A percentile compares a stretch with the other conserved stretches of the same genome.
Evolutionary conservation across 2,797 vertebrate species (phyloP).

Genomic region (Astyanax mexicanus): DNA sequence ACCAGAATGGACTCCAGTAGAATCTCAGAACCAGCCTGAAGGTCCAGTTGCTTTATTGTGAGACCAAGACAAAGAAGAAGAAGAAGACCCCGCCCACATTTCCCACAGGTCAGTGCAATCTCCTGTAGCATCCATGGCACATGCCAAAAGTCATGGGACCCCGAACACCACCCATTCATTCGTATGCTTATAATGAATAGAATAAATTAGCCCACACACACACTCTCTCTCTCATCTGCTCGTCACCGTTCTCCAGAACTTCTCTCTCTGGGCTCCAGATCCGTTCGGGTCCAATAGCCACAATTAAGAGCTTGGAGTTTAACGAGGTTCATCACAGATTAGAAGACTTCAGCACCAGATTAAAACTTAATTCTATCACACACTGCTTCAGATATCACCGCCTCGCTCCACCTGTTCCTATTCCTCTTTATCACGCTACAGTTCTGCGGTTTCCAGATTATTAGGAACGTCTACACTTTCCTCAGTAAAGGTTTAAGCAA

Average conservation of each 20-base stretch:
- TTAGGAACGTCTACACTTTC: not conserved
- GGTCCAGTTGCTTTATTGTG: no score
- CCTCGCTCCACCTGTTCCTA: not conserved
- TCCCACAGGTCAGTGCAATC: no score
- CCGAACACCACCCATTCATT: no score
- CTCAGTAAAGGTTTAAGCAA: no score
- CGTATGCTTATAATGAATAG: no score
- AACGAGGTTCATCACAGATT: no score
- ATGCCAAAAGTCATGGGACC: no score
- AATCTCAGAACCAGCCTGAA: no score
- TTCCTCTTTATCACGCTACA: not conserved
- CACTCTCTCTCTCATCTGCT: not conserved
- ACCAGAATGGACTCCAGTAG: no score
- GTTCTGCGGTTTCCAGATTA: not conserved
- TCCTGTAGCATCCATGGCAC: no score
- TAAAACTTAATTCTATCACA: conserved; percentile 5
- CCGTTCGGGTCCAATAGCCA: not conserved
- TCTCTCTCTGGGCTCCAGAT: conserved; percentile 3
- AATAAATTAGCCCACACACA: not conserved
- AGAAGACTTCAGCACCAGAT: conserved; percentile 1
- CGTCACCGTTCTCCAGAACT: not conserved
- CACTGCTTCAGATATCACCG: not conserved
- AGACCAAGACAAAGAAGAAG: no score
- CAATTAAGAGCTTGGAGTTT: conserved; percentile 6
- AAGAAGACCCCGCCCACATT: no score